These are phyloP conservation scores for Poecilia gillii DNA, from an alignment of 2,797 vertebrate species.

Conservation along the genomic window DNA sequence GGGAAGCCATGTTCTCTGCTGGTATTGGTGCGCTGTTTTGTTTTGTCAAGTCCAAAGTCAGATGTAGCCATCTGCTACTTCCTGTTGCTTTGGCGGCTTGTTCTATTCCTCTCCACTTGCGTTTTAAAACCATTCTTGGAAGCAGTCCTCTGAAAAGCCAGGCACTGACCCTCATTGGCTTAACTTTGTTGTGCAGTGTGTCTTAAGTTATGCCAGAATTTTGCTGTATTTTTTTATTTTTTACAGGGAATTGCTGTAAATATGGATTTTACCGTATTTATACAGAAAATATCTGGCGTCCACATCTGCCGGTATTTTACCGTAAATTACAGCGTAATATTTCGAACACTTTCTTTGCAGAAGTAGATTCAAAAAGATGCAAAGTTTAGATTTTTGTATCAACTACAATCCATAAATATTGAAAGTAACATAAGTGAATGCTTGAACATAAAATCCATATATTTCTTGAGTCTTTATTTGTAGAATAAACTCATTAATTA, in stretches of 20 bases:
- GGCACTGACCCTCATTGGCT: background rate
- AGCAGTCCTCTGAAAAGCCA: background rate
- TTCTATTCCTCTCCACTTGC: background rate
- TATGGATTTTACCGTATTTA: too few relatives aligned
- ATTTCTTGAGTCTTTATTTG: background rate
- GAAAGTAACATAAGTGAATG: background rate
- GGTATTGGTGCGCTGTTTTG: background rate
- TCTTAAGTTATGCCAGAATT: background rate
- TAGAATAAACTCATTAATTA: background rate
- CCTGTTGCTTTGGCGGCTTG: background rate
- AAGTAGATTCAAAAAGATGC: background rate
- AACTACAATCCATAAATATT: background rate
- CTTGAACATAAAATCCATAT: background rate
- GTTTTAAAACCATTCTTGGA: background rate
- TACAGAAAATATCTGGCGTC: too few relatives aligned
- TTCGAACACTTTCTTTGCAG: background rate
- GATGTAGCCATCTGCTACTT: background rate
- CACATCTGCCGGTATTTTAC: too few relatives aligned
- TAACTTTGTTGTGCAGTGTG: background rate
- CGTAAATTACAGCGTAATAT: background rate
- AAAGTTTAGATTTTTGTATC: background rate
- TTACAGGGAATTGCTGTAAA: too few relatives aligned
- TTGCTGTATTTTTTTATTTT: too few relatives aligned
- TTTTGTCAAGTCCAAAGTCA: background rate
- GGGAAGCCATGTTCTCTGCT: background rate